These are phyloP conservation scores for Coelinius sp. DNA, from an alignment of 2,888 invertebrate species.

Conservation along the genomic window DNA sequence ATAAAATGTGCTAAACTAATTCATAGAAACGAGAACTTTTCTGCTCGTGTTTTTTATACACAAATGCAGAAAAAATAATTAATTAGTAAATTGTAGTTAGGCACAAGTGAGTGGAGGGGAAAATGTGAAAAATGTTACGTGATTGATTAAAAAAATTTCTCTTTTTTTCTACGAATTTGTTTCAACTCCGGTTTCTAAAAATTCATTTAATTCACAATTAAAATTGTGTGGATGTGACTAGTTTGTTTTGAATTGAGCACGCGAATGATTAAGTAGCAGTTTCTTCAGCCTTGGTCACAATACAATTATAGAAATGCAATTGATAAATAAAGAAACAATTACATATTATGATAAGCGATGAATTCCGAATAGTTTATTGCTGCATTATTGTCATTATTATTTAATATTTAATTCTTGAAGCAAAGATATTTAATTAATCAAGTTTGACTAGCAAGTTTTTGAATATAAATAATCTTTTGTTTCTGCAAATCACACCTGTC, in stretches of 20 bases:
- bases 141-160: neutral
- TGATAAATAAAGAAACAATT: conserved; percentile 44
- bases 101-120: neutral
- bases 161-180: neutral
- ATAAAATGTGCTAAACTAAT: neutral
- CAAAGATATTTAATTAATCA: conserved; percentile 19
- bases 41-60: neutral
- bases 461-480: conserved; percentile 12
- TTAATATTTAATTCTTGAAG: conserved; percentile 35
- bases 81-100: conserved; percentile 10
- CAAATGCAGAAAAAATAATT: neutral
- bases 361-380: conserved; percentile 30
- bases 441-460: neutral
- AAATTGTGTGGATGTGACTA: neutral
- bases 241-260: conserved; percentile 2
- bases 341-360: conserved; percentile 33
- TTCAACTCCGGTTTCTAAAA: neutral
- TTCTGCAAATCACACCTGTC: conserved; percentile 9
- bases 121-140: conserved; percentile 5
- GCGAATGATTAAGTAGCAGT: conserved; percentile 19
- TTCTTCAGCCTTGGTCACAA: conserved; percentile 50
- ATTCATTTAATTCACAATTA: neutral
- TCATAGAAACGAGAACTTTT: neutral
- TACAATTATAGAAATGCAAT: conserved; percentile 56
- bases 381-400: conserved; percentile 22